phyloP scores from a whole-genome alignment of 2,113 vertebrate species.

The Manacus vitellinus region DNA sequence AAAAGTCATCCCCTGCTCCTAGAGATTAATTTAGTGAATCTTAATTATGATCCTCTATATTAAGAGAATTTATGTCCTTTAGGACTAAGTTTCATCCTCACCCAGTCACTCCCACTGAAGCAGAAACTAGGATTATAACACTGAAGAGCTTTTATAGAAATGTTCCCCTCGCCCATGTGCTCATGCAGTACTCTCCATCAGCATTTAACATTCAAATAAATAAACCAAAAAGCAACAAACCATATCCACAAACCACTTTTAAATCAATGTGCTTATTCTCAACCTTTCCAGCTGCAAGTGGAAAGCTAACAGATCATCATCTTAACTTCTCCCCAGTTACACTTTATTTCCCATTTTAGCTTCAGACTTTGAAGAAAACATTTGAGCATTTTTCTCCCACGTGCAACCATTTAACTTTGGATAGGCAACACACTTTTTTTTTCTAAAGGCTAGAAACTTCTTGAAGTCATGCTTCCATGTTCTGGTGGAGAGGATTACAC shows the following conservation, averaged over 20 bases:
- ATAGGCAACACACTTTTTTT: neutral
- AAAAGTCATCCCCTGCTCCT: neutral
- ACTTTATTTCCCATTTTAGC: neutral
- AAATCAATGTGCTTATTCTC: neutral
- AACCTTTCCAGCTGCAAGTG: neutral
- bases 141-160: neutral
- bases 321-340: neutral
- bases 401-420: conserved; percentile 33
- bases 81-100: neutral
- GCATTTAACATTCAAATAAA: neutral
- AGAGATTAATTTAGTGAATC: neutral
- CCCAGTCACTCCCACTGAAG: neutral
- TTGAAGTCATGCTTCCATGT: conserved; percentile 41
- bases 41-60: neutral
- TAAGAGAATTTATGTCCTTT: neutral
- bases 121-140: neutral
- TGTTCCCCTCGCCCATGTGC: neutral
- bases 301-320: neutral
- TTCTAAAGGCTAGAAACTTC: conserved; percentile 18
- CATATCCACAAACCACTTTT: neutral
- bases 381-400: conserved; percentile 29
- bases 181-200: neutral
- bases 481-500: conserved; percentile 57
- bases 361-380: conserved; percentile 21
- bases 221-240: neutral